These are phyloP conservation scores for Eremobia ochroleuca DNA, from an alignment of 2,888 invertebrate species.

Conservation along the genomic window DNA sequence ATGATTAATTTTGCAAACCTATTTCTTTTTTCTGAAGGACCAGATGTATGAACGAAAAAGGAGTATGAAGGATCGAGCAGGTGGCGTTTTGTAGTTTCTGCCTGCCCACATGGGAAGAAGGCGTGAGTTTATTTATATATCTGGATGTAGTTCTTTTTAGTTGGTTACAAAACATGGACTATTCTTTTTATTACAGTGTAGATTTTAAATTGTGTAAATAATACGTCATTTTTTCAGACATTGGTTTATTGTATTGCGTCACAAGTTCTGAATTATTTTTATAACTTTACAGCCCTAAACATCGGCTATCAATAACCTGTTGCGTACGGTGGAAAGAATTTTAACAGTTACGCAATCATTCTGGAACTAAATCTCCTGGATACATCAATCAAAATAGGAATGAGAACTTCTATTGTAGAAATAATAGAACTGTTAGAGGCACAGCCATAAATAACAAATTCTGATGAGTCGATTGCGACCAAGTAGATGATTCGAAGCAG, in stretches of 20 bases:
- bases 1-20: not conserved
- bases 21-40: not conserved
- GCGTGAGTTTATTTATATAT: not conserved
- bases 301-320: slow-evolving; percentile 14
- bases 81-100: not conserved
- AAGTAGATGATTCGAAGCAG: slow-evolving; percentile 47
- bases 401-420: slow-evolving; percentile 52
- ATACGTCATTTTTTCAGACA: not conserved
- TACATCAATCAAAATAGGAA: slow-evolving; percentile 57
- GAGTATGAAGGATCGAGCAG: not conserved
- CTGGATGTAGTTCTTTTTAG: not conserved
- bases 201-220: not conserved
- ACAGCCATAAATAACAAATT: slow-evolving; percentile 55
- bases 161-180: not conserved
- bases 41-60: not conserved
- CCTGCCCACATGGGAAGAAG: not conserved
- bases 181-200: not conserved
- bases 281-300: not conserved
- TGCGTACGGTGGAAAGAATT: slow-evolving; percentile 25
- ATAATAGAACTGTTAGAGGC: slow-evolving; percentile 58
- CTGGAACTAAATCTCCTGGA: slow-evolving; percentile 32
- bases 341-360: slow-evolving; percentile 31
- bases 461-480: slow-evolving; percentile 51
- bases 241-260: not conserved
- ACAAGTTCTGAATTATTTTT: slow-evolving; percentile 3